Percentiles rank a stretch among this genome's conserved stretches.
Conservation (phyloP, 2,797 vertebrate genomes). For the Neopelma chrysocephalum region DNA sequence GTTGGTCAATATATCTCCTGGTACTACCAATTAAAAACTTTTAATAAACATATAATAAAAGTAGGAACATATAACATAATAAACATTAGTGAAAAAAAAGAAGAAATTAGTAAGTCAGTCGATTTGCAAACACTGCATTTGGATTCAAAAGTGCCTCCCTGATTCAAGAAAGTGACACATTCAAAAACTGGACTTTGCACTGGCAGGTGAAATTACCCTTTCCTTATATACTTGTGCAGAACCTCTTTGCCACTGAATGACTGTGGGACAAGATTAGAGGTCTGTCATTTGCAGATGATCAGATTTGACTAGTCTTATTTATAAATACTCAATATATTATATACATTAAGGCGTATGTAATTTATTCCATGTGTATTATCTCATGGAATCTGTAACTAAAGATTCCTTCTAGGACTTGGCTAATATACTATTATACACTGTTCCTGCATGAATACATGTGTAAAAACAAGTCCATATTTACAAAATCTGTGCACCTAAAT, state of each 20-base stretch:
- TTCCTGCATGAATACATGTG: neutral
- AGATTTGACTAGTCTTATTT: neutral
- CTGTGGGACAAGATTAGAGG: neutral
- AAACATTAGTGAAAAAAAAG: neutral
- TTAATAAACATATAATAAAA: neutral
- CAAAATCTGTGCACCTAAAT: neutral
- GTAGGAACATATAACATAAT: neutral
- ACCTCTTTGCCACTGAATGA: neutral
- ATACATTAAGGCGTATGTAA: neutral
- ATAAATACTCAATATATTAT: neutral
- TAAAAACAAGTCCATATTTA: neutral
- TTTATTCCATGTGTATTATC: neutral
- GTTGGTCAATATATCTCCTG: neutral
- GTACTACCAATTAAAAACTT: neutral
- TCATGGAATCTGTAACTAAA: neutral
- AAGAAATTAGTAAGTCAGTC: neutral
- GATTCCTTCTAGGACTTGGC: neutral
- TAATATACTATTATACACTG: rapidly evolving
- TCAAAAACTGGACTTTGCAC: neutral
- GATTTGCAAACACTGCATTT: neutral
- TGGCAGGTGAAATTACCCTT: neutral
- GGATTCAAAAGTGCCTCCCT: neutral
- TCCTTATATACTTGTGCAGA: neutral
- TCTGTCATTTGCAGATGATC: neutral
- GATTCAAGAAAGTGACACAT: neutral